These are phyloP conservation scores for Zaprionus ornatus DNA, from an alignment of 1,140 invertebrate genomes.

Conservation along the genomic window DNA sequence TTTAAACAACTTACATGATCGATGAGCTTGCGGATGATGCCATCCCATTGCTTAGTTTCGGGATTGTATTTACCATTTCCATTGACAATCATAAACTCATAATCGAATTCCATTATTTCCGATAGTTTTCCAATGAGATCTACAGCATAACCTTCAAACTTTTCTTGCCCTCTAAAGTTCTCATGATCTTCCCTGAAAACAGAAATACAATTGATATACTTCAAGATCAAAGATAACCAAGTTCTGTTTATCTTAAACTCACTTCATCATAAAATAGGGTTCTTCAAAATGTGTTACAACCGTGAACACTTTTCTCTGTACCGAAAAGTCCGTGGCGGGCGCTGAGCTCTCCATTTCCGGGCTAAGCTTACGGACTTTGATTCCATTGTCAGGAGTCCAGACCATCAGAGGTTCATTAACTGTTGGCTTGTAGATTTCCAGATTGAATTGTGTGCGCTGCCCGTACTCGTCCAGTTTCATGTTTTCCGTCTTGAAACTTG, in stretches of 20 bases:
- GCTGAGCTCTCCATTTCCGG: conserved; percentile 42
- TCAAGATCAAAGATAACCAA: not conserved
- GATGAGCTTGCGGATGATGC: conserved; percentile 91
- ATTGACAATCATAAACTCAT: conserved; percentile 88
- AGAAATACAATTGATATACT: not conserved
- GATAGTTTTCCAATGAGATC: conserved; percentile 90
- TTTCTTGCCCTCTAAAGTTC: conserved; percentile 84
- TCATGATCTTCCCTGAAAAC: conserved; percentile 62
- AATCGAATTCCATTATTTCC: conserved; percentile 89
- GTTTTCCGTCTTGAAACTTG: conserved; percentile 78
- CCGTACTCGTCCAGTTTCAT: conserved; percentile 90
- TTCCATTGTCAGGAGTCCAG: conserved; percentile 68
- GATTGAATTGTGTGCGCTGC: conserved; percentile 88
- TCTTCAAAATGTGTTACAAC: conserved; percentile 75
- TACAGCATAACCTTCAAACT: conserved; percentile 90
- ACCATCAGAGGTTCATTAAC: conserved; percentile 74
- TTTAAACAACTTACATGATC: conserved; percentile 87
- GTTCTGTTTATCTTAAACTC: not conserved
- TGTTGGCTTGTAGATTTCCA: conserved; percentile 88
- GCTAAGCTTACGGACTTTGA: conserved; percentile 42
- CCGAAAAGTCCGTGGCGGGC: conserved; percentile 66
- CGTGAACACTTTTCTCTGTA: conserved; percentile 57
- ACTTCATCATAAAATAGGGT: conserved; percentile 83
- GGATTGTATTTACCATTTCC: conserved; percentile 89
- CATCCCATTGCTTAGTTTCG: conserved; percentile 91